Conservation (phyloP, 2,113 vertebrate genomes). For the Pachycephala philippinensis region DNA sequence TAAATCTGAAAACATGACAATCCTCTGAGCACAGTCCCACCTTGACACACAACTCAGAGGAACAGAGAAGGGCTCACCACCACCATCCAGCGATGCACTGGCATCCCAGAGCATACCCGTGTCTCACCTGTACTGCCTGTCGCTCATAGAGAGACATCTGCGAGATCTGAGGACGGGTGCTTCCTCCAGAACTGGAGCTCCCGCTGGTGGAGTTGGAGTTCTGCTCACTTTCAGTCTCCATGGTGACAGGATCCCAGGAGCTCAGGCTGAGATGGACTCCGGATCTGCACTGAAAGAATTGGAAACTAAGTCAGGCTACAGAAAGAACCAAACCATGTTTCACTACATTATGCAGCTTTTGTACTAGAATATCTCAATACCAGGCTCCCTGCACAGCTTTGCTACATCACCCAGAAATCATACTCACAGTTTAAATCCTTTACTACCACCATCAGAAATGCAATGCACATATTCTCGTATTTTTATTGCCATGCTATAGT, state of each 20-base stretch:
- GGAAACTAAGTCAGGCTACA: constrained; percentile 5
- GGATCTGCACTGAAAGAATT: constrained; percentile 24
- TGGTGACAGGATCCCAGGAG: constrained; percentile 64
- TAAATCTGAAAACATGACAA: not conserved
- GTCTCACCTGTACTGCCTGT: constrained; percentile 90
- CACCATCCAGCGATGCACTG: not conserved
- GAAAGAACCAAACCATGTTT: not conserved
- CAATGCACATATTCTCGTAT: not conserved
- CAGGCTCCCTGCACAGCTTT: not conserved
- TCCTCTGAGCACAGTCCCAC: not conserved
- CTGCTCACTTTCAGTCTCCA: constrained; percentile 95
- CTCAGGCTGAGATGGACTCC: constrained; percentile 47
- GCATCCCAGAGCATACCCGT: accelerated
- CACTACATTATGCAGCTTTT: not conserved
- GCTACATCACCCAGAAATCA: not conserved
- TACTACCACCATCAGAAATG: not conserved
- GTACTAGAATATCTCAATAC: not conserved
- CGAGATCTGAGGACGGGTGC: constrained; percentile 89
- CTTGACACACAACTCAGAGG: not conserved
- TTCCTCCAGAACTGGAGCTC: constrained; percentile 82
- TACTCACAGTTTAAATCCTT: not conserved
- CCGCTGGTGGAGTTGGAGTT: constrained; percentile 84
- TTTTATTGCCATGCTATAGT: not conserved
- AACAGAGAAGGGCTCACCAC: not conserved
- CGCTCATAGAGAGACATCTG: constrained; percentile 97